Evolutionary conservation across 2,113 vertebrate genomes (phyloP).

Genomic region (Fulica atra): DNA sequence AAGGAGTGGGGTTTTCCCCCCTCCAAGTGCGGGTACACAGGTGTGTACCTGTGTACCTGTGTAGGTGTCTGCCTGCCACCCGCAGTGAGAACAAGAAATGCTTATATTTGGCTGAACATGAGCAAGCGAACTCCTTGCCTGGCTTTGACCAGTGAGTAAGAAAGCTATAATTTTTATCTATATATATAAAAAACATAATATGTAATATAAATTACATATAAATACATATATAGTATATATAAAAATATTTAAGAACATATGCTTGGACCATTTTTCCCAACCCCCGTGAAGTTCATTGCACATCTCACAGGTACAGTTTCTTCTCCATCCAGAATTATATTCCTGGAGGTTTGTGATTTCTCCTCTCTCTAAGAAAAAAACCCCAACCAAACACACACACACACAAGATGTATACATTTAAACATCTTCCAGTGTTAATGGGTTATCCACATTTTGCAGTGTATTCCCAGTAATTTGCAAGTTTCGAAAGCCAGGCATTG

Average conservation of each 20-base stretch:
- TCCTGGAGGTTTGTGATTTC: background rate
- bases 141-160: background rate
- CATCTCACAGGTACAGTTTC: background rate
- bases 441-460: constrained; percentile 17
- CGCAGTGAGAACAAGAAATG: background rate
- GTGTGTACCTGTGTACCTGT: background rate
- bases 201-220: no score
- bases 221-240: no score
- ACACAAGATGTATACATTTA: background rate
- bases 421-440: background rate
- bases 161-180: background rate
- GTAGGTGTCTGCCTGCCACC: background rate
- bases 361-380: background rate
- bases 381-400: background rate
- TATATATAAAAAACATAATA: no score
- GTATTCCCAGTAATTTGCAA: constrained; percentile 54
- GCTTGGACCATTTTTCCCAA: background rate
- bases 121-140: background rate
- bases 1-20: background rate
- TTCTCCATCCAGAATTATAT: background rate
- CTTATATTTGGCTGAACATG: background rate
- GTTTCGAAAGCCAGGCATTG: constrained; percentile 44
- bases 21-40: background rate
- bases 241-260: background rate
- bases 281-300: background rate